These are phyloP conservation scores for Hofmannophila pseudospretella DNA, from an alignment of 2,888 invertebrate genomes.

Conservation along the genomic window DNA sequence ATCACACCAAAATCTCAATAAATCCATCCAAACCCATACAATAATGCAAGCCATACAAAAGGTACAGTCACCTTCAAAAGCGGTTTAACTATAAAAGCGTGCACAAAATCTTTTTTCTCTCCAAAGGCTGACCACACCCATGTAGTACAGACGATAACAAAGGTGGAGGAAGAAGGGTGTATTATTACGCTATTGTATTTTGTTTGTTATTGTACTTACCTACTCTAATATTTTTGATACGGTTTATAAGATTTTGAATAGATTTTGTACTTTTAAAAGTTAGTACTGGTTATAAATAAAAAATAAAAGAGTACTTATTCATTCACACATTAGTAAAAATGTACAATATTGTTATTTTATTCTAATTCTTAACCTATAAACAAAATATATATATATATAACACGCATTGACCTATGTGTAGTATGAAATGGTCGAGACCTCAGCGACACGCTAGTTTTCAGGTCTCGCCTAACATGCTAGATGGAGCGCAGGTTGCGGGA, in stretches of 20 bases:
- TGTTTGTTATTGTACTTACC: conserved; percentile 21
- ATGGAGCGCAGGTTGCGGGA: no score
- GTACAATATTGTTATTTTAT: no score
- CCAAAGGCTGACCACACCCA: conserved; percentile 25
- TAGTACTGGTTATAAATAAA: no score
- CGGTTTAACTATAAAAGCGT: conserved; percentile 4
- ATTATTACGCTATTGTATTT: conserved; percentile 24
- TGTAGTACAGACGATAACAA: conserved; percentile 17
- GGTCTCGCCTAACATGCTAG: no score
- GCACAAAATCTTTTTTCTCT: conserved; percentile 12
- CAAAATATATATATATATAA: no score
- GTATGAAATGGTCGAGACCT: no score
- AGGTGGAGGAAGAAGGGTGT: conserved; percentile 24
- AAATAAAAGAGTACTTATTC: no score
- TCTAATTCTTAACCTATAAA: no score
- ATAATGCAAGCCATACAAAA: background rate
- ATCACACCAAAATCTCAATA: background rate
- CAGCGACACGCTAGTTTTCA: no score
- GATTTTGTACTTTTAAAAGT: no score
- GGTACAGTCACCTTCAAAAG: conserved; percentile 8
- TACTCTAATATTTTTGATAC: background rate
- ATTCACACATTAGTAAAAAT: no score
- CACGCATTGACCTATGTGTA: no score
- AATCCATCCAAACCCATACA: background rate
- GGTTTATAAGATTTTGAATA: background rate